A percentile compares a stretch with the other conserved stretches of the same genome.
Conservation (phyloP, 2,797 vertebrate species). For the Decapterus maruadsi region DNA sequence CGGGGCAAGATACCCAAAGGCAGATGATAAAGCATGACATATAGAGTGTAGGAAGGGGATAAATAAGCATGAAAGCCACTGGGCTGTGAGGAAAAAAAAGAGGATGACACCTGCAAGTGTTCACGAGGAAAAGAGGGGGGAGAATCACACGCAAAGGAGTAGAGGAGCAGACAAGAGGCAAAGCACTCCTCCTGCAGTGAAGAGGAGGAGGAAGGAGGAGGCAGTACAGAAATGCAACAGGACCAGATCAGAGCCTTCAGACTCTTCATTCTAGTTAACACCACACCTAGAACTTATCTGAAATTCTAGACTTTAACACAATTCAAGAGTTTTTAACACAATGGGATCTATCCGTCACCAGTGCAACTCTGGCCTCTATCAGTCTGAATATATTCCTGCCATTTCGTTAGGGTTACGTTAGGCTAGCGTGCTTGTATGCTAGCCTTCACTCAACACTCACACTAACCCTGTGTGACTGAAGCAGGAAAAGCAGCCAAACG, state of each 20-base stretch:
- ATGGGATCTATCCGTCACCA: constrained; percentile 69
- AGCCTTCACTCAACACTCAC: constrained; percentile 66
- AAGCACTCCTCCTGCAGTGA: constrained; percentile 21
- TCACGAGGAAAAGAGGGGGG: constrained; percentile 54
- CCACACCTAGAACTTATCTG: constrained; percentile 70
- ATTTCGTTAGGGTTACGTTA: constrained; percentile 54
- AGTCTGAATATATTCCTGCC: constrained; percentile 74
- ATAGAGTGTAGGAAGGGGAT: constrained; percentile 61
- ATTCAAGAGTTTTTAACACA: constrained; percentile 68
- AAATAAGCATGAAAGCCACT: constrained; percentile 65
- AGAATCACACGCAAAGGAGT: constrained; percentile 57
- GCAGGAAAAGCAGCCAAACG: constrained; percentile 72
- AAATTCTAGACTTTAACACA: constrained; percentile 71
- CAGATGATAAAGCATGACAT: constrained; percentile 68
- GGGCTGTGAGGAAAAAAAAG: constrained; percentile 48
- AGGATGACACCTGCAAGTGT: constrained; percentile 64
- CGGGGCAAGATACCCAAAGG: constrained; percentile 56
- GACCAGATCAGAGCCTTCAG: constrained; percentile 82
- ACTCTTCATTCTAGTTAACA: constrained; percentile 85
- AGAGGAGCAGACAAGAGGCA: constrained; percentile 44
- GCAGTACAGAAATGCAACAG: constrained; percentile 74
- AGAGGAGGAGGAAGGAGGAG: constrained; percentile 33
- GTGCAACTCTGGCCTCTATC: constrained; percentile 76
- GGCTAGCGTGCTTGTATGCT: constrained; percentile 59
- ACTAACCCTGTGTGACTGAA: constrained; percentile 68